Evolutionary conservation across 2,113 vertebrate species (phyloP).

Genomic region (Polyodon spathula): DNA sequence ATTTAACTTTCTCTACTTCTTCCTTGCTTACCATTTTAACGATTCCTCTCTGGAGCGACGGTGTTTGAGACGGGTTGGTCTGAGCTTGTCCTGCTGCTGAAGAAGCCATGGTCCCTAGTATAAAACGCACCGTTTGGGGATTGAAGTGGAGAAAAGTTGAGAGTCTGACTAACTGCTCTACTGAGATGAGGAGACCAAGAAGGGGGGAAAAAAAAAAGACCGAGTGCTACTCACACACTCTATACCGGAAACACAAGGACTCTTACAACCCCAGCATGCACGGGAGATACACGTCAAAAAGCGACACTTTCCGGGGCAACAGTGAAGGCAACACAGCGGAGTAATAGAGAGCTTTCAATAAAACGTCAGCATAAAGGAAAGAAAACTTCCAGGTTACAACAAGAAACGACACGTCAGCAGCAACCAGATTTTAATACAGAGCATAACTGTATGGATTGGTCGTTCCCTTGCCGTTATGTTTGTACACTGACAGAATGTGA

Average conservation of each 20-base stretch:
- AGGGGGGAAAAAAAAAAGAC: slow-evolving; percentile 48
- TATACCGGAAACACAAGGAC: slow-evolving; percentile 56
- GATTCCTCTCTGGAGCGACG: slow-evolving; percentile 79
- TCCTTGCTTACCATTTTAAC: slow-evolving; percentile 95
- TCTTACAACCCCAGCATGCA: slow-evolving; percentile 26
- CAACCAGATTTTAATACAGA: not conserved
- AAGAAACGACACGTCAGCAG: slow-evolving; percentile 79
- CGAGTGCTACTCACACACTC: slow-evolving; percentile 49
- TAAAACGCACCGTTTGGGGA: slow-evolving; percentile 30
- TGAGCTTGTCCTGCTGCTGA: slow-evolving; percentile 54
- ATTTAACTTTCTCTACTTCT: too few relatives aligned
- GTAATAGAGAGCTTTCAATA: slow-evolving; percentile 30
- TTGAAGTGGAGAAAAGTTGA: slow-evolving; percentile 34
- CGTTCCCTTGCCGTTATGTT: too few relatives aligned
- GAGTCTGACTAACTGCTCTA: slow-evolving; percentile 41
- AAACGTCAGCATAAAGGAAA: slow-evolving; percentile 31
- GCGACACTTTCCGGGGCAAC: slow-evolving; percentile 41
- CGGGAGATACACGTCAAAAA: slow-evolving; percentile 37
- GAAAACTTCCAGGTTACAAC: slow-evolving; percentile 57
- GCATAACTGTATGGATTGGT: too few relatives aligned
- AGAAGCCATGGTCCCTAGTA: slow-evolving; percentile 60
- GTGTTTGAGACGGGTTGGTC: slow-evolving; percentile 42
- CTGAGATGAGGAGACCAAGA: slow-evolving; percentile 38
- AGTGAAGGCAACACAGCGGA: slow-evolving; percentile 13
- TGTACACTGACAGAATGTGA: too few relatives aligned